phyloP scores from a whole-genome alignment of 2,888 invertebrate species.

The Periphyllus acericola region DNA sequence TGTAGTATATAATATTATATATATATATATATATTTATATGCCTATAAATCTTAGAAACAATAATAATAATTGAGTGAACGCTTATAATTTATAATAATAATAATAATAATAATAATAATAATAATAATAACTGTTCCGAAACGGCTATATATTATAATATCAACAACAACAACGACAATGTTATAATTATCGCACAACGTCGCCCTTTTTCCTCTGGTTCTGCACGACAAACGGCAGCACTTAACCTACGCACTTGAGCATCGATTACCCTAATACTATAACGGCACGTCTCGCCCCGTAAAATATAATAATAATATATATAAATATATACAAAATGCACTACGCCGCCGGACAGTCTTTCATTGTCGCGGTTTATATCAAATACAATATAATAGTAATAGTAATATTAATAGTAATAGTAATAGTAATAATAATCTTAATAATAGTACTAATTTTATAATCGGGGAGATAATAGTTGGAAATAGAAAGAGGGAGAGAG shows the following conservation, averaged over 20 bases:
- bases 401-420: background rate
- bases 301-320: background rate
- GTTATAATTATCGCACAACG: background rate
- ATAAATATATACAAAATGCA: background rate
- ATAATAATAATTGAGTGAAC: background rate
- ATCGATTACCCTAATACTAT: constrained; percentile 28
- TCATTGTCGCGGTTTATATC: background rate
- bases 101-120: background rate
- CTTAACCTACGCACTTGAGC: constrained; percentile 54
- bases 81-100: background rate
- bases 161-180: background rate
- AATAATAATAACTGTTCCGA: constrained; percentile 1
- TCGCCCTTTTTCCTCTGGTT: background rate
- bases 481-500: background rate
- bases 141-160: constrained; percentile 9
- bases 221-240: background rate
- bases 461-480: too few relatives aligned
- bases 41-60: background rate
- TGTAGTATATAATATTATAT: background rate
- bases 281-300: background rate
- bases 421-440: too few relatives aligned
- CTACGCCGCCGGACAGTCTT: background rate
- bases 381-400: background rate
- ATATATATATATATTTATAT: too few relatives aligned
- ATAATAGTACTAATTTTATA: too few relatives aligned